Evolutionary conservation across 2,113 vertebrate genomes (phyloP).

Genomic region (Dunckerocampus dactyliophorus): DNA sequence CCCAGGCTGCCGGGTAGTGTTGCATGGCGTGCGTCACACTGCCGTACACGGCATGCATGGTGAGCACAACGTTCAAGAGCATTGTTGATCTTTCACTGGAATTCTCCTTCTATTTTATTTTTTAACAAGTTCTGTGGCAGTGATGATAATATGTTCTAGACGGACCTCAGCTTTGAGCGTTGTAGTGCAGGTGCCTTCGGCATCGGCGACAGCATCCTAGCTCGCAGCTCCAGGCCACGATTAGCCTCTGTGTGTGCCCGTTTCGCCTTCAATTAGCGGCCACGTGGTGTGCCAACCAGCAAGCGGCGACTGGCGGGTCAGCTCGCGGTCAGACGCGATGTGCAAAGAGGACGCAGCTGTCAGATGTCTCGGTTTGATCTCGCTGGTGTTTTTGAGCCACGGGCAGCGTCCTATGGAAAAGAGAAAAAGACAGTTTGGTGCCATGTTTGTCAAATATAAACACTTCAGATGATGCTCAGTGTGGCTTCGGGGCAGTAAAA

Average conservation of each 20-base stretch:
- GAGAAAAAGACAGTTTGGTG: constrained; percentile 15
- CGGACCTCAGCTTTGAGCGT: constrained; percentile 26
- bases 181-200: constrained; percentile 14
- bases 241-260: constrained; percentile 27
- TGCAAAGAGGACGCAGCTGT: constrained; percentile 29
- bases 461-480: constrained; percentile 10
- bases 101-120: constrained; percentile 12
- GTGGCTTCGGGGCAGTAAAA: constrained; percentile 9
- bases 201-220: constrained; percentile 44
- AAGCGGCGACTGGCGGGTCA: constrained; percentile 44
- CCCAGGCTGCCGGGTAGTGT: constrained; percentile 92
- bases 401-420: constrained; percentile 51
- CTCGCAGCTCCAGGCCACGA: constrained; percentile 28
- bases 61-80: constrained; percentile 85
- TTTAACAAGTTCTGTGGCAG: constrained; percentile 11
- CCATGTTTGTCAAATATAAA: not conserved
- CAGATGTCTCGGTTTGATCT: constrained; percentile 34
- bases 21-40: constrained; percentile 83
- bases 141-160: constrained; percentile 25
- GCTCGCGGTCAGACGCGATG: constrained; percentile 35
- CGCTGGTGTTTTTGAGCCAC: constrained; percentile 16
- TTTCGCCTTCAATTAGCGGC: constrained; percentile 22
- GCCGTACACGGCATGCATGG: constrained; percentile 85
- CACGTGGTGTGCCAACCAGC: constrained; percentile 36
- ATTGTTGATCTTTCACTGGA: constrained; percentile 61